Evolutionary conservation across 2,113 vertebrate genomes (phyloP).

Genomic region (Pelobates fuscus): DNA sequence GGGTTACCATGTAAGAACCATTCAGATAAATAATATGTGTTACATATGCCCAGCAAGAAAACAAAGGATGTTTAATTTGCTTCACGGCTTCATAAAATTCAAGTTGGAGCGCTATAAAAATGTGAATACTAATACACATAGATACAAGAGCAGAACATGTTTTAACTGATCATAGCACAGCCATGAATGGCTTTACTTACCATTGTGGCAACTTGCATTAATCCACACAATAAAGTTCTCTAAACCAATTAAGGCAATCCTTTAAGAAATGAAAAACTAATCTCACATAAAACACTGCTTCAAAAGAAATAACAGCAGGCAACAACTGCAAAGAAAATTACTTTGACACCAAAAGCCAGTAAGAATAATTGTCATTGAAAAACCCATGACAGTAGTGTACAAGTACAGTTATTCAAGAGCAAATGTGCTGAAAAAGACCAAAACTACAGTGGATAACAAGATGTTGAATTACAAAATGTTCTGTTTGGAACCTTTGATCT

Average conservation of each 20-base stretch:
- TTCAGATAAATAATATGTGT: no score
- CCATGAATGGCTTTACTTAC: slow-evolving; percentile 7
- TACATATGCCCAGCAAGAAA: no score
- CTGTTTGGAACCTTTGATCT: no score
- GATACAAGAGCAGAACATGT: background rate
- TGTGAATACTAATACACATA: background rate
- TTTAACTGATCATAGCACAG: background rate
- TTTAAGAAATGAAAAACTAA: slow-evolving; percentile 8
- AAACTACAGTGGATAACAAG: no score
- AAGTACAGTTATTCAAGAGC: background rate
- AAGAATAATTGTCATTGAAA: slow-evolving; percentile 10
- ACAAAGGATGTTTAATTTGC: no score
- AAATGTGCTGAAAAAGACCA: no score
- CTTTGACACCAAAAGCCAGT: slow-evolving; percentile 28
- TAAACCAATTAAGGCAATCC: slow-evolving; percentile 33
- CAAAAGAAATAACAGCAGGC: slow-evolving; percentile 17
- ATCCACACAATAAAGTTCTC: slow-evolving; percentile 20
- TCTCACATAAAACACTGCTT: slow-evolving; percentile 19
- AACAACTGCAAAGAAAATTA: slow-evolving; percentile 21
- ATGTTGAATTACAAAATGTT: no score
- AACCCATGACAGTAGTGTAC: background rate
- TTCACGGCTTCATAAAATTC: no score
- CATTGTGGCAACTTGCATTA: slow-evolving; percentile 24
- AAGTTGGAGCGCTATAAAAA: no score
- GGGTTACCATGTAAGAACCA: no score